These are phyloP conservation scores for Actinia tenebrosa DNA, from an alignment of 64 coral and sea anemone genomes.

Conservation along the genomic window DNA sequence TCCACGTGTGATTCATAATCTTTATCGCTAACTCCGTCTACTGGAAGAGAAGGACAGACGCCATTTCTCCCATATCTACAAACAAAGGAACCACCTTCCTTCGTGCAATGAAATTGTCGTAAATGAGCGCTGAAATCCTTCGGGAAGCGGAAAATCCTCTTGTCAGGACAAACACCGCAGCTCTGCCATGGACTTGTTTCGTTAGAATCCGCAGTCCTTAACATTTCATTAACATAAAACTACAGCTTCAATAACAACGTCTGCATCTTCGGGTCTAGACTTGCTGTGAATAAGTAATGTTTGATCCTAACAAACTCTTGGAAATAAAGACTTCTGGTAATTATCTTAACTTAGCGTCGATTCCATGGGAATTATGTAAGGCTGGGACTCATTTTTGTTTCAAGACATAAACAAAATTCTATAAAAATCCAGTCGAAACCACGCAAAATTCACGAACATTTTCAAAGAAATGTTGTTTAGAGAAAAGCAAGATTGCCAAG, in stretches of 20 bases:
- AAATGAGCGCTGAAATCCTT: slow-evolving; percentile 85
- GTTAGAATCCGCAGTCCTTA: slow-evolving; percentile 82
- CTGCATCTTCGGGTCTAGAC: not conserved
- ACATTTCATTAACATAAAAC: slow-evolving; percentile 45
- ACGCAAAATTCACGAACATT: not conserved
- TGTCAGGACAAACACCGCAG: slow-evolving; percentile 82
- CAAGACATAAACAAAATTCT: not conserved
- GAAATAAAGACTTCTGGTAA: not conserved
- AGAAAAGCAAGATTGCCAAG: not conserved
- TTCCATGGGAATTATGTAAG: not conserved
- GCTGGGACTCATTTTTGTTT: not conserved
- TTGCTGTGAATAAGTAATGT: not conserved
- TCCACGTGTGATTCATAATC: slow-evolving; percentile 95
- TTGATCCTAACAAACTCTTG: not conserved
- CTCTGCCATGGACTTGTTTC: slow-evolving; percentile 84
- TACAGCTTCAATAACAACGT: not conserved
- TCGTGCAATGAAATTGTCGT: slow-evolving; percentile 80
- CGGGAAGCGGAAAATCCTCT: slow-evolving; percentile 79
- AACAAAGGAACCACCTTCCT: slow-evolving; percentile 94
- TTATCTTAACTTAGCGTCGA: not conserved
- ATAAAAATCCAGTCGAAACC: not conserved
- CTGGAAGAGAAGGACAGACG: slow-evolving; percentile 93
- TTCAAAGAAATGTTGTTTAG: not conserved
- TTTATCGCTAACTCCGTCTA: slow-evolving; percentile 91
- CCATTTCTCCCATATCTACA: slow-evolving; percentile 94